Percentiles rank a stretch among this genome's conserved stretches.
Conservation (phyloP, 2,113 vertebrate species). For the Planiliza haematocheilus region DNA sequence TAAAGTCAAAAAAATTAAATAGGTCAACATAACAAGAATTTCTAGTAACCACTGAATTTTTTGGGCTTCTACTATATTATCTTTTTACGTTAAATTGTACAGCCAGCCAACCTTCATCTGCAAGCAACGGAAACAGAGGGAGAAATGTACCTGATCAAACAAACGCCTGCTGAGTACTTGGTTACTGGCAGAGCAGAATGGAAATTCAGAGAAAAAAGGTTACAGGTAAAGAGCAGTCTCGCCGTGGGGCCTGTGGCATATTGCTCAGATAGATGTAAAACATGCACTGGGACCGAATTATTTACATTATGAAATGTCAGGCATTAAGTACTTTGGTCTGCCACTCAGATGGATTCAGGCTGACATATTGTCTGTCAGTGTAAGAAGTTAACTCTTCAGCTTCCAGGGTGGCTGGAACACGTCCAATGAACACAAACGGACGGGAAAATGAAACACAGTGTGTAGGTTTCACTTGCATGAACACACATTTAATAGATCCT, state of each 20-base stretch:
- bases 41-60: no score
- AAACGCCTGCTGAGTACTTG: conserved; percentile 21
- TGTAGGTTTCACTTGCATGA: background rate
- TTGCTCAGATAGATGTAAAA: conserved; percentile 48
- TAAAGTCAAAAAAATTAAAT: no score
- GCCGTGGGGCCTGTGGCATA: conserved; percentile 50
- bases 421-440: conserved; percentile 34
- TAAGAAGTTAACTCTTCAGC: conserved; percentile 36
- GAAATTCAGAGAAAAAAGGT: conserved; percentile 58
- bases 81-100: no score
- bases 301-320: conserved; percentile 79
- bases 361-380: conserved; percentile 49
- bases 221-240: conserved; percentile 57
- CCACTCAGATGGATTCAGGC: conserved; percentile 34
- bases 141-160: background rate
- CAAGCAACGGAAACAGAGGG: background rate
- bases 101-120: background rate
- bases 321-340: conserved; percentile 50
- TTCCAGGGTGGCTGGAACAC: conserved; percentile 7
- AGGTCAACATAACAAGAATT: no score
- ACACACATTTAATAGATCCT: conserved; percentile 32
- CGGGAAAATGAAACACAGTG: conserved; percentile 16
- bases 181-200: conserved; percentile 11
- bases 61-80: no score
- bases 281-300: conserved; percentile 42